A percentile compares a stretch with the other conserved stretches of the same genome.
phyloP scores from a whole-genome alignment of 2,888 invertebrate species.

The Eilema caniola region DNA sequence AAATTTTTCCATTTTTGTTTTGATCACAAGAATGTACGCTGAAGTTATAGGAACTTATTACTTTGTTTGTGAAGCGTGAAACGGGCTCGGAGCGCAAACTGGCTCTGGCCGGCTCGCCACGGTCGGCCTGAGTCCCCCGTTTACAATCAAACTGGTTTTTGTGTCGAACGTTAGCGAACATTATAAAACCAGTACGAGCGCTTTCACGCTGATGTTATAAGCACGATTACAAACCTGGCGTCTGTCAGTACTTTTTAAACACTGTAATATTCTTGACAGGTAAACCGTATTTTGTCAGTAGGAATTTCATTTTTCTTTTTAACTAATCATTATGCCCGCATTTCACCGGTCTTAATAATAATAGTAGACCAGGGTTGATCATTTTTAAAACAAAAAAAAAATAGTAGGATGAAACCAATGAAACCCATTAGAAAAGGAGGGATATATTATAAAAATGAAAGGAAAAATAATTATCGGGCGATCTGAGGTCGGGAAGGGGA shows the following conservation, averaged over 20 bases:
- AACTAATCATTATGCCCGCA: no score
- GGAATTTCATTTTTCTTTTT: no score
- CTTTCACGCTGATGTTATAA: constrained; percentile 52
- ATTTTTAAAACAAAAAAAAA: no score
- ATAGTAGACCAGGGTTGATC: no score
- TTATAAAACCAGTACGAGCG: constrained; percentile 53
- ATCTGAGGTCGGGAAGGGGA: no score
- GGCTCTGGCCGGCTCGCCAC: constrained; percentile 25
- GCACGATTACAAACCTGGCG: constrained; percentile 13
- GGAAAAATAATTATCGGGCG: no score
- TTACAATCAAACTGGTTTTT: constrained; percentile 76
- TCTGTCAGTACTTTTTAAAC: neutral
- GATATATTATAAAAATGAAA: no score
- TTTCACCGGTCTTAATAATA: no score
- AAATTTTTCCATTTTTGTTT: constrained; percentile 69
- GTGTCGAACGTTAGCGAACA: constrained; percentile 57
- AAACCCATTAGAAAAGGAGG: no score
- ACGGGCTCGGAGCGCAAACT: constrained; percentile 17
- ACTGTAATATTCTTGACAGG: neutral
- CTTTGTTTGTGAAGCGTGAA: constrained; percentile 9
- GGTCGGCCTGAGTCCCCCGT: constrained; percentile 57
- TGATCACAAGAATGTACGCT: neutral
- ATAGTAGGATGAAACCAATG: no score
- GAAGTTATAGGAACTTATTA: neutral
- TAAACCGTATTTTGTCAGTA: neutral